Evolutionary conservation across 2,888 invertebrate genomes (phyloP), one percentile per base, ranked within the genome.

Genomic region (Nomada ferruginata): DNA sequence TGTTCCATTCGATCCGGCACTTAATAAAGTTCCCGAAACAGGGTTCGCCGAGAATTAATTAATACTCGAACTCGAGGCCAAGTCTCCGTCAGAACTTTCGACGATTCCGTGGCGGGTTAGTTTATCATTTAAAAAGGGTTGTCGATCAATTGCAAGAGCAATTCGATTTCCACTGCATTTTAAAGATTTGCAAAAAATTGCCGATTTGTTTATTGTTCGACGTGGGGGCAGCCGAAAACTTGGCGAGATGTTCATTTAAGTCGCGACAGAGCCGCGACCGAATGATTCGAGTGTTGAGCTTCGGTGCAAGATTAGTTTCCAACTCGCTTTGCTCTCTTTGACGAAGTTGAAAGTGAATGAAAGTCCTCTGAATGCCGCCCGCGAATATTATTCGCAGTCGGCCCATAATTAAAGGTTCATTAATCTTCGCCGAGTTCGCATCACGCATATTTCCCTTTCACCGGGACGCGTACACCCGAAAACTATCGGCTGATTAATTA

Each of bases 351-450:
- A 44, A 63, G 53, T 13, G n/a, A 26, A 7, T n/a, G 10, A 26
- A 60, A 26, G 20, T 75, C 26, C 20, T 4, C 10, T 29, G 60
- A 75, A 61, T 60, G 5, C 26, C 47, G 55, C 11, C 36, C 47
- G 2, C 47, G 29, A 65, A 57, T 47, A 20, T 59, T 44, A 74
- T 74, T 60, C 47, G 36, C 74, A 20, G 55, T 20, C 23, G 0
- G 9, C 2, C 29, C 18, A 29, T 70, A 63, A 63, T 53, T 20
- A 70, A 55, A 47, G 55, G 53, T 63, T 29, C 63, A 71, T 71
- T 71, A 76, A 59, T 76, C 71, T 50, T 50, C 63, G n/a, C 63
- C 20, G 36, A 71, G n/a, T 50, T 23, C 13, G 2, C 18, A 10
- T 50, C 50, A 52, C 26, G 44, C 29, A 61, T 57, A 69, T 61